Conservation (phyloP, 2,888 invertebrate species). For the Drosophila anceps region DNA sequence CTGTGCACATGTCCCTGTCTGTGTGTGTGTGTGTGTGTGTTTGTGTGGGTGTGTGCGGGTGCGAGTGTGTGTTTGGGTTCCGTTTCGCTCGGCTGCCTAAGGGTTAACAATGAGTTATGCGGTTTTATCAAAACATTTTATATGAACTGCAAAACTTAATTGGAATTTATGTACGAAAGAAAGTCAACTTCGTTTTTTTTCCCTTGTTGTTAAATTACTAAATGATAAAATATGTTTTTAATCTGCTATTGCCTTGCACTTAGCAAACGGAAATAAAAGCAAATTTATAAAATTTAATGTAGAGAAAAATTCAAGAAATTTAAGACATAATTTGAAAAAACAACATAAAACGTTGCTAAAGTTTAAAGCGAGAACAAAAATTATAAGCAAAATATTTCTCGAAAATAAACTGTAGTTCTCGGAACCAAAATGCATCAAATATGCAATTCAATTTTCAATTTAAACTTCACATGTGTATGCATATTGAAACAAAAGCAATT, state of each 20-base stretch:
- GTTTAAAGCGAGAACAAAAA: neutral
- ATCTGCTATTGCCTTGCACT: neutral
- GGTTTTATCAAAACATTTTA: slow-evolving; percentile 45
- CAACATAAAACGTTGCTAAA: neutral
- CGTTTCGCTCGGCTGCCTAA: slow-evolving; percentile 34
- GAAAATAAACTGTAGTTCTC: neutral
- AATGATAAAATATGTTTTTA: slow-evolving; percentile 21
- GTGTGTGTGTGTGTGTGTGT: slow-evolving; percentile 2
- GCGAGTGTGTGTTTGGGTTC: slow-evolving; percentile 4
- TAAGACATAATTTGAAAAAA: neutral
- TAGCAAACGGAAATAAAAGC: neutral
- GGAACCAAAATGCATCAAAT: neutral
- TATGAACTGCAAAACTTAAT: slow-evolving; percentile 54
- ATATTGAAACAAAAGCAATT: neutral
- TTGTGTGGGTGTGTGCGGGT: slow-evolving; percentile 5
- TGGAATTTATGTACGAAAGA: slow-evolving; percentile 64
- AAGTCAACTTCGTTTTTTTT: slow-evolving; percentile 11
- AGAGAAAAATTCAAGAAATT: neutral
- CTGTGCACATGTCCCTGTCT: slow-evolving; percentile 8
- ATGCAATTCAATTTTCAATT: neutral
- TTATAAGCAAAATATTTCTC: neutral
- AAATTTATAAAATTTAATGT: neutral
- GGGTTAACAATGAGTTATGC: slow-evolving; percentile 58
- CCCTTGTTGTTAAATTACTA: neutral
- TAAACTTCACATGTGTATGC: neutral